Evolutionary conservation across 2,888 invertebrate species (phyloP).

Genomic region (Rhingia rostrata): DNA sequence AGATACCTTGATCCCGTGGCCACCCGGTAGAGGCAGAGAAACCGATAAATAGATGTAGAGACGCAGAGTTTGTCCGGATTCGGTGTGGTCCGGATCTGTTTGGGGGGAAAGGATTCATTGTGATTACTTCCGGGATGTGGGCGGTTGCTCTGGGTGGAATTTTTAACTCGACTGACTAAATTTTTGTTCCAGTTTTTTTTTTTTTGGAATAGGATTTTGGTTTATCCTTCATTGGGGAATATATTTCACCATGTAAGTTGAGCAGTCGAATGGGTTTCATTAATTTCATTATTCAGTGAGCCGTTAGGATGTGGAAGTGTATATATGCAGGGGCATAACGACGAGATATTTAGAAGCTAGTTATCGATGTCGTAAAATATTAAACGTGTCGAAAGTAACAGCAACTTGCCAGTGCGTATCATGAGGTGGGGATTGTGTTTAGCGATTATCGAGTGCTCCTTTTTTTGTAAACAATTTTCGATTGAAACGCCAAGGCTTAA

Average conservation of each 20-base stretch:
- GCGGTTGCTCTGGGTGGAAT: neutral
- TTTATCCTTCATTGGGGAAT: slow-evolving; percentile 3
- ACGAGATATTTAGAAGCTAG: neutral
- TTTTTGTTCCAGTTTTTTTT: neutral
- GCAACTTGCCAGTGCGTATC: neutral
- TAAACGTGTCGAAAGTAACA: neutral
- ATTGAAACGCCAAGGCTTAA: no score
- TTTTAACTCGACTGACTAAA: neutral
- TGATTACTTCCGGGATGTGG: slow-evolving; percentile 50
- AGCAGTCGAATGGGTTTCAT: neutral
- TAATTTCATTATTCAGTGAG: slow-evolving; percentile 2
- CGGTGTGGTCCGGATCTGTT: slow-evolving; percentile 24
- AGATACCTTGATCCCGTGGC: slow-evolving; percentile 47
- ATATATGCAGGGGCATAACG: neutral
- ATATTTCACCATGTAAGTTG: neutral
- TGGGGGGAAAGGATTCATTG: neutral
- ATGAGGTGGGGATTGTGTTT: neutral
- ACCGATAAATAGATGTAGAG: slow-evolving; percentile 32
- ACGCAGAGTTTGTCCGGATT: slow-evolving; percentile 29
- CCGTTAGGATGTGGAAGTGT: neutral
- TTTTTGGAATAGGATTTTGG: slow-evolving; percentile 5
- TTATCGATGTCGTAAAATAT: neutral
- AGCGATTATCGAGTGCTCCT: no score
- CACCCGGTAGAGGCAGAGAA: neutral
- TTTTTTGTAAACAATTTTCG: no score